phyloP scores from a whole-genome alignment of 1,140 invertebrate species.

The Belonocnema kinseyi region DNA sequence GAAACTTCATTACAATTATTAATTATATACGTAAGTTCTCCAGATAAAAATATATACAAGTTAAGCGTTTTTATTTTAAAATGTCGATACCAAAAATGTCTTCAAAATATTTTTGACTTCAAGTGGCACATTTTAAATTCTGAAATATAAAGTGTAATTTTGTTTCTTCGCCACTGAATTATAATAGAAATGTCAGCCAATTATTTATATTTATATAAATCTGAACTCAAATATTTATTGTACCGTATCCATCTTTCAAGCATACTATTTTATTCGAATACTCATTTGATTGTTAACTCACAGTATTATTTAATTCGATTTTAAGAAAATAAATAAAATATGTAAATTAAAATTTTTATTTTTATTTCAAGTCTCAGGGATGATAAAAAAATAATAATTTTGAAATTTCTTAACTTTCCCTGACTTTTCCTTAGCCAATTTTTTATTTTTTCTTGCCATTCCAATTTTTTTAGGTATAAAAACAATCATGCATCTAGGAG shows the following conservation, averaged over 20 bases:
- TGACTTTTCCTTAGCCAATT: too few species aligned
- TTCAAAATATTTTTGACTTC: neutral
- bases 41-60: neutral
- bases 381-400: neutral
- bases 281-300: conserved; percentile 3
- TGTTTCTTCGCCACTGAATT: neutral
- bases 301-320: conserved; percentile 27
- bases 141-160: neutral
- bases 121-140: neutral
- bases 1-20: neutral
- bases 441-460: too few species aligned
- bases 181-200: neutral
- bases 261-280: conserved; percentile 3
- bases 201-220: neutral
- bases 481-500: too few species aligned
- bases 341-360: neutral
- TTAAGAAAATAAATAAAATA: conserved; percentile 3
- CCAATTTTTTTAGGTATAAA: too few species aligned
- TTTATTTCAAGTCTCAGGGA: neutral
- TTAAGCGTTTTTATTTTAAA: conserved; percentile 5
- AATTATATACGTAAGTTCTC: conserved; percentile 1
- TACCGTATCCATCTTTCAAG: neutral
- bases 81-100: conserved; percentile 6
- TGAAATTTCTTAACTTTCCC: too few species aligned
- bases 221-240: neutral